These are phyloP conservation scores for Lethocerus indicus DNA, from an alignment of 1,140 invertebrate species.

Conservation along the genomic window DNA sequence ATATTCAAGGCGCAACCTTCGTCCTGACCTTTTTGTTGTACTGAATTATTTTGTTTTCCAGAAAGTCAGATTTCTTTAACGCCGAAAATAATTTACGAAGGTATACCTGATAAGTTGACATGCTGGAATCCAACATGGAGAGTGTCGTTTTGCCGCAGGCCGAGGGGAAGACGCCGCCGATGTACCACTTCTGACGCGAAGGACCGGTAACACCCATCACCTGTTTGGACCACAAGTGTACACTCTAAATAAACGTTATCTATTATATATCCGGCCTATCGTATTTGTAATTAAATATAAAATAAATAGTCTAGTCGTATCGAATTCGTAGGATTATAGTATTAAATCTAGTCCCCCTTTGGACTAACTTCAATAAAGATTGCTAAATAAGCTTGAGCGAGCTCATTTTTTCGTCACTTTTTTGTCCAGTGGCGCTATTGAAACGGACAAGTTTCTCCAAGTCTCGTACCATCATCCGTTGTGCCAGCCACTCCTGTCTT, in stretches of 20 bases:
- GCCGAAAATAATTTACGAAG: no score
- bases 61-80: no score
- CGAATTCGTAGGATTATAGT: no score
- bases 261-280: neutral
- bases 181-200: slow-evolving; percentile 74
- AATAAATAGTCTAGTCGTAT: no score
- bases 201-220: slow-evolving; percentile 90
- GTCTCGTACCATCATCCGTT: slow-evolving; percentile 82
- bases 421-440: no score
- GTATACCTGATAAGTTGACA: slow-evolving; percentile 91
- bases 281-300: no score
- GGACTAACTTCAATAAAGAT: neutral
- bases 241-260: neutral
- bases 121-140: slow-evolving; percentile 87
- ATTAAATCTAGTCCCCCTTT: neutral
- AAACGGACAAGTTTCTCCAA: neutral
- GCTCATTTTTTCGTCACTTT: no score
- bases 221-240: no score
- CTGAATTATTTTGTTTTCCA: no score
- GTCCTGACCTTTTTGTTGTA: no score
- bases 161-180: slow-evolving; percentile 94
- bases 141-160: slow-evolving; percentile 98
- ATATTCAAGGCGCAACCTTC: no score
- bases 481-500: slow-evolving; percentile 94
- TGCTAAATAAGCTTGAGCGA: neutral